Evolutionary conservation across 1,140 invertebrate genomes (phyloP).

Genomic region (Patella vulgata): DNA sequence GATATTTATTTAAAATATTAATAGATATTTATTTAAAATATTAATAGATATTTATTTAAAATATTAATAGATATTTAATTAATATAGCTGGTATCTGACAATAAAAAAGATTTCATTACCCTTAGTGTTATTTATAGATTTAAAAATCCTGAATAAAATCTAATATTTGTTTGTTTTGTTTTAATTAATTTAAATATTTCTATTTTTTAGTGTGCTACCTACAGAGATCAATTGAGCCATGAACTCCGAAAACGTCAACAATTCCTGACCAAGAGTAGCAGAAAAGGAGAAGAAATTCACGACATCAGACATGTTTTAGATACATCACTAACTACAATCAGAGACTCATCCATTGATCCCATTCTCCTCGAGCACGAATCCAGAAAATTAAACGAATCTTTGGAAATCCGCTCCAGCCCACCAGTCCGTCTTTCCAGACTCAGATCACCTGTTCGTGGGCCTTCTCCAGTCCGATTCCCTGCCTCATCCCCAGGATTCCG

Average conservation of each 20-base stretch:
- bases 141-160: no score
- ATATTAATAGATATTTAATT: background rate
- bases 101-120: no score
- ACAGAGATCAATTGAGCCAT: slow-evolving; percentile 79
- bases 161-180: no score
- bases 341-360: slow-evolving; percentile 77
- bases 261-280: slow-evolving; percentile 82
- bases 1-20: background rate
- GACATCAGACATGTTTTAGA: slow-evolving; percentile 79
- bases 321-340: slow-evolving; percentile 84
- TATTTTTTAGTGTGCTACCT: no score
- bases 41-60: background rate
- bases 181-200: no score
- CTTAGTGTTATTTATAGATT: no score
- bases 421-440: slow-evolving; percentile 33
- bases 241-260: slow-evolving; percentile 87
- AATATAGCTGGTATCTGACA: no score
- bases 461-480: slow-evolving; percentile 45
- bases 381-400: slow-evolving; percentile 76
- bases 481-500: slow-evolving; percentile 33
- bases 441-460: slow-evolving; percentile 53
- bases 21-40: background rate
- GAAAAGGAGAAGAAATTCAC: slow-evolving; percentile 85
- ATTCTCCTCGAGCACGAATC: slow-evolving; percentile 82
- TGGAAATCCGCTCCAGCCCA: slow-evolving; percentile 35